Evolutionary conservation across 2,113 vertebrate species (phyloP), one percentile per base, ranked within the genome.

Genomic region (Hirundichthys speculiger): DNA sequence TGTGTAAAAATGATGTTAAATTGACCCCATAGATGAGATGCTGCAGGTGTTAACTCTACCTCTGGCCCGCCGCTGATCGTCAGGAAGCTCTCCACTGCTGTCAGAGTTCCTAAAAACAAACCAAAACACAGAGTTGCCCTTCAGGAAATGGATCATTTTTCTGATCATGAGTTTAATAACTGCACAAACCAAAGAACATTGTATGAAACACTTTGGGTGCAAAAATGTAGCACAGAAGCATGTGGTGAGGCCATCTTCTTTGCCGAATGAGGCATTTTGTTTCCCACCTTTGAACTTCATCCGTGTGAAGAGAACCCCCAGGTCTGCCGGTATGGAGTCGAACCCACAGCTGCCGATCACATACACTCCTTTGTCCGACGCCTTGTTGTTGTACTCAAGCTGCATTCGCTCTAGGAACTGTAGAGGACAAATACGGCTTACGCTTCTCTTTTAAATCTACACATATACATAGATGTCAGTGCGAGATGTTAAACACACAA

Each of bases 301-400:
- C 82, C 90, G 91, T 69, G 94, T 96, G 69, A 92, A 96, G 30
- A 97, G 55, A 2, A 97, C 89, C 52, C 96, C 96, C 90, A 96
- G 84, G 73, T 98, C 96, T 0, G 95, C 95, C 0, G 95, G 95
- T 67, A 97, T 94, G 48, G 95, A 96, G 90, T 96, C 96, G 84
- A 97, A 98, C 19, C 96, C 96, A 77, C 94, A 94, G 93, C 95
- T 97, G 70, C 96, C 96, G 70, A 97, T 50, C 38, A 98, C 53
- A 66, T 97, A 97, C 0, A 94, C 93, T 5, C 95, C 94, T 46
- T 91, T 95, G 25, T 94, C 93, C 10, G 88, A 90, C 42, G 96
- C 96, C 69, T 89, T 90, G 13, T 82, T 72, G n/a, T 96, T 87
- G 85, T 96, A 96, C 53, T 95, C 94, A 49, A 94, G 83, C 81